Percentiles rank a stretch among this genome's conserved stretches.
Evolutionary conservation across 1,140 invertebrate species (phyloP).

Genomic region (Metaphire vulgaris): DNA sequence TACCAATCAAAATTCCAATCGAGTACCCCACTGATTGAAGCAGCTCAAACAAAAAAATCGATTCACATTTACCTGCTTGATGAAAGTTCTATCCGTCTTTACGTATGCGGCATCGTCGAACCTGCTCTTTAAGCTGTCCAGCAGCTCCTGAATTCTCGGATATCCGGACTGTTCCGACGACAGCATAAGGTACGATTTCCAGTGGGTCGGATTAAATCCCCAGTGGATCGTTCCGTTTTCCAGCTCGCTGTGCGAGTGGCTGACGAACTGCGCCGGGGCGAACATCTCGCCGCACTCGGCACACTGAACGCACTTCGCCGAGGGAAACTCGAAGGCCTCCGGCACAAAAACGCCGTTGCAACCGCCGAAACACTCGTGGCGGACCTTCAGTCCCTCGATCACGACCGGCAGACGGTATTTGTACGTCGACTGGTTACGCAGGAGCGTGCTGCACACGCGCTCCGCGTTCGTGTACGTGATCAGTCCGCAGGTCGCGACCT

Average conservation of each 20-base stretch:
- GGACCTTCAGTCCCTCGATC: constrained; percentile 56
- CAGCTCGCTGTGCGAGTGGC: constrained; percentile 73
- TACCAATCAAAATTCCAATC: too few relatives aligned
- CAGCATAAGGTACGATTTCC: constrained; percentile 77
- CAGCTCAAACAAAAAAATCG: too few relatives aligned
- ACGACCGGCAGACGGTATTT: not conserved
- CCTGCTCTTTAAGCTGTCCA: not conserved
- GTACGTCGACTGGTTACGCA: constrained; percentile 33
- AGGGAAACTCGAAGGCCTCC: constrained; percentile 66
- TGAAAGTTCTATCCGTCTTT: too few relatives aligned
- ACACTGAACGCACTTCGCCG: constrained; percentile 83
- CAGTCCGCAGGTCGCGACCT: constrained; percentile 78
- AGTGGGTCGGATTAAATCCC: constrained; percentile 93
- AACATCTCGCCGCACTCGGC: constrained; percentile 78
- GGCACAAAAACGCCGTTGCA: constrained; percentile 78
- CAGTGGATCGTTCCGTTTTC: constrained; percentile 89
- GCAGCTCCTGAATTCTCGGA: not conserved
- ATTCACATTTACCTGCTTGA: too few relatives aligned
- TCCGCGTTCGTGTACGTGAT: constrained; percentile 96
- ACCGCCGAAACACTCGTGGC: constrained; percentile 95
- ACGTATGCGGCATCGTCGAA: not conserved
- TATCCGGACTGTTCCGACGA: constrained; percentile 55
- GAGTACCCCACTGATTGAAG: too few relatives aligned
- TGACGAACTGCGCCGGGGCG: constrained; percentile 81
- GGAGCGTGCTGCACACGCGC: constrained; percentile 77